A percentile compares a stretch with the other conserved stretches of the same genome.
Evolutionary conservation across 2,113 vertebrate genomes (phyloP).

Genomic region (Pelodiscus sinensis): DNA sequence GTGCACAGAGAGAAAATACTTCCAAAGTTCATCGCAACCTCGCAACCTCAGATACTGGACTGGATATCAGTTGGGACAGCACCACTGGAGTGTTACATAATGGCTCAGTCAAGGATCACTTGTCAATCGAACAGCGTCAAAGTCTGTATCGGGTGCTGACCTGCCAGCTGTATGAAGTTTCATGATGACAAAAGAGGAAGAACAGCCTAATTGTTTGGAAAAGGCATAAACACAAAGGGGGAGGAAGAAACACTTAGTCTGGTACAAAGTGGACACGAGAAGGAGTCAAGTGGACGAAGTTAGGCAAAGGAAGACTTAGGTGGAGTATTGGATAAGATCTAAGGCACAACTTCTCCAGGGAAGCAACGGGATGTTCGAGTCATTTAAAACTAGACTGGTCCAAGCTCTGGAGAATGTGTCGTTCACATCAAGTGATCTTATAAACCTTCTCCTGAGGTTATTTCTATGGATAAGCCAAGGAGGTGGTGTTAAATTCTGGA

Average conservation of each 20-base stretch:
- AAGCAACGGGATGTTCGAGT: fast-evolving
- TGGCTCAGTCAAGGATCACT: not conserved
- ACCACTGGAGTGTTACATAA: not conserved
- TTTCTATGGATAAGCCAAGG: not conserved
- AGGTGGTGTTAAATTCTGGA: not conserved
- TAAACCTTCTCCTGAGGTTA: not conserved
- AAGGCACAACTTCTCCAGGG: fast-evolving
- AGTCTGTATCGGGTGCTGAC: too few species aligned
- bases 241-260: not conserved
- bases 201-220: not conserved
- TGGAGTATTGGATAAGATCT: fast-evolving
- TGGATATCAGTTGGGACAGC: not conserved
- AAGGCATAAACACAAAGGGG: not conserved
- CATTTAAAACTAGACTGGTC: not conserved
- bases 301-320: fast-evolving
- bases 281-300: not conserved
- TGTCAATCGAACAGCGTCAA: not conserved
- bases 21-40: too few species aligned
- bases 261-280: not conserved
- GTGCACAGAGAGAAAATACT: not conserved
- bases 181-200: not conserved
- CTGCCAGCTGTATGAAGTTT: not conserved
- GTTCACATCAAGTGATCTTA: not conserved
- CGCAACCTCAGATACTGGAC: too few species aligned
- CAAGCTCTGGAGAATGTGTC: not conserved